A percentile compares a stretch with the other conserved stretches of the same genome.
phyloP scores from a whole-genome alignment of 1,140 invertebrate genomes.

The Belonocnema kinseyi region DNA sequence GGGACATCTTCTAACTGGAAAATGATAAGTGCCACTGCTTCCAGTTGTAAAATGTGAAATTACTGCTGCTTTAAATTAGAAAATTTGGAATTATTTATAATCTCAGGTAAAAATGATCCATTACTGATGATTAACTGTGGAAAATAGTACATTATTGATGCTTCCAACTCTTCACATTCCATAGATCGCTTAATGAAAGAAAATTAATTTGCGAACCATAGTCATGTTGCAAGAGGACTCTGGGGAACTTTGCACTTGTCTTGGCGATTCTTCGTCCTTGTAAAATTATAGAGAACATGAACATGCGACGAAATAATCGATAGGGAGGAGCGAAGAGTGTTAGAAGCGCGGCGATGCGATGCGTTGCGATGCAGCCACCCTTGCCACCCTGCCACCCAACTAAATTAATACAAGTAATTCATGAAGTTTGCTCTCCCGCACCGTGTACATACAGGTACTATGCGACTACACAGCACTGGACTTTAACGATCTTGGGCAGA shows the following conservation, averaged over 20 bases:
- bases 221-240: not conserved
- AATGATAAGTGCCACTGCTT: too few relatives aligned
- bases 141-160: too few relatives aligned
- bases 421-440: constrained; percentile 67
- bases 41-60: too few relatives aligned
- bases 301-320: constrained; percentile 67
- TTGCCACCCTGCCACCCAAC: constrained; percentile 64
- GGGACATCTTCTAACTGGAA: too few relatives aligned
- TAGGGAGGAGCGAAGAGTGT: constrained; percentile 53
- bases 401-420: constrained; percentile 74
- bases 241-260: constrained; percentile 12
- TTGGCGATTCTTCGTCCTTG: constrained; percentile 23
- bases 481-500: constrained; percentile 50
- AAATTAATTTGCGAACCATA: not conserved
- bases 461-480: constrained; percentile 46
- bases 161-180: too few relatives aligned
- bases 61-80: too few relatives aligned
- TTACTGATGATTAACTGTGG: too few relatives aligned
- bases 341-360: constrained; percentile 19
- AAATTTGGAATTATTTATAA: too few relatives aligned
- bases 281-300: constrained; percentile 68
- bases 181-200: not conserved
- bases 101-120: too few relatives aligned
- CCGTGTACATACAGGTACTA: constrained; percentile 44
- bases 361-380: constrained; percentile 37